These are phyloP conservation scores for Anaspis maculata DNA, from an alignment of 2,888 invertebrate genomes.

Conservation along the genomic window DNA sequence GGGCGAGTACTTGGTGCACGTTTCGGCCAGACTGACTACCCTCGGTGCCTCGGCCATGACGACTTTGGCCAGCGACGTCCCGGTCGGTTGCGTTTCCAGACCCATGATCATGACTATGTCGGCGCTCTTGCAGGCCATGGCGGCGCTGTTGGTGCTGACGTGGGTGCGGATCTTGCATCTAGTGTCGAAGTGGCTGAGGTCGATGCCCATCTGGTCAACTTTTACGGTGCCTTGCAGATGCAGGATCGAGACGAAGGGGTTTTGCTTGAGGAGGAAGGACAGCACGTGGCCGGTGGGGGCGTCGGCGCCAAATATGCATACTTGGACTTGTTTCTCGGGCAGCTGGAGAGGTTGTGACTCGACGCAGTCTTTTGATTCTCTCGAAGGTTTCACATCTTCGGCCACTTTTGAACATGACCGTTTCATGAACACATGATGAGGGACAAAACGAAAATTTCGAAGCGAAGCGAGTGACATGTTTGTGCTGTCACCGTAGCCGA, in stretches of 20 bases:
- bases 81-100: conserved; percentile 12
- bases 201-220: conserved; percentile 28
- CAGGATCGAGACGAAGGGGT: conserved; percentile 38
- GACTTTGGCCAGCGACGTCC: conserved; percentile 22
- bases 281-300: conserved; percentile 46
- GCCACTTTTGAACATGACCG: too few relatives aligned
- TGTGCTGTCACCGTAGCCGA: too few relatives aligned
- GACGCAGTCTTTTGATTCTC: too few relatives aligned
- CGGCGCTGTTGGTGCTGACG: conserved; percentile 20
- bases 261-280: conserved; percentile 48
- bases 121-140: conserved; percentile 30
- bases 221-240: conserved; percentile 30
- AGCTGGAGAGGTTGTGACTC: too few relatives aligned
- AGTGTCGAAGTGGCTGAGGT: conserved; percentile 35
- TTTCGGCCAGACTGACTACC: conserved; percentile 37
- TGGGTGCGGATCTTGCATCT: conserved; percentile 27
- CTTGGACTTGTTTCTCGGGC: conserved; percentile 17
- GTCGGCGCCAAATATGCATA: conserved; percentile 46
- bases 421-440: too few relatives aligned
- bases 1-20: conserved; percentile 47
- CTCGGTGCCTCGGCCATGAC: conserved; percentile 30
- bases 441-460: too few relatives aligned
- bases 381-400: too few relatives aligned
- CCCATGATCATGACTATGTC: conserved; percentile 35
- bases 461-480: too few relatives aligned